Percentiles rank a stretch among this genome's conserved stretches.
phyloP scores from a whole-genome alignment of 2,113 vertebrate genomes.

The Lepus americanus region DNA sequence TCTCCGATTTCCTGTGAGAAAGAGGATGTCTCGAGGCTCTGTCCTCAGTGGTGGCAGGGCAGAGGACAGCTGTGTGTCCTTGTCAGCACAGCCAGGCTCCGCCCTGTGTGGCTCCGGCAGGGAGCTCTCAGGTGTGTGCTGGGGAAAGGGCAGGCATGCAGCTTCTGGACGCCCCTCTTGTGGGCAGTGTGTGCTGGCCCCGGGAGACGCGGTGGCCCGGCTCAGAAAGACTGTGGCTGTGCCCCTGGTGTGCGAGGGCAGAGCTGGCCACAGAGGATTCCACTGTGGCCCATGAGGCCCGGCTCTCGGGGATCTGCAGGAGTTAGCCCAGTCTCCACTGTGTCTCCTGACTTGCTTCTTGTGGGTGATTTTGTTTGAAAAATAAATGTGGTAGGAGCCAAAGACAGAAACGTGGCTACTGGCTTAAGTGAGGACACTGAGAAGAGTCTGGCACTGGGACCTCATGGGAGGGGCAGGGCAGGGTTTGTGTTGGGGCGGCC shows the following conservation, averaged over 20 bases:
- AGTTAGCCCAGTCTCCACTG: neutral
- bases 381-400: neutral
- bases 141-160: neutral
- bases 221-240: neutral
- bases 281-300: too few relatives aligned
- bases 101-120: too few relatives aligned
- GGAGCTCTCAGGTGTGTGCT: too few relatives aligned
- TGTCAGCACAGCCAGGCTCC: too few relatives aligned
- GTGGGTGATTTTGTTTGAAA: neutral
- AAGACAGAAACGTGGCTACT: neutral
- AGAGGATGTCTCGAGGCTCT: neutral
- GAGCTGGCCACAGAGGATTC: too few relatives aligned
- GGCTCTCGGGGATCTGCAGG: neutral
- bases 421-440: neutral
- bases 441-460: neutral
- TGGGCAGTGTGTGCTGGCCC: accelerated
- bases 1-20: neutral
- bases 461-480: neutral
- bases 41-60: too few relatives aligned
- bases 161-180: too few relatives aligned
- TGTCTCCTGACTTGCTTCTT: neutral
- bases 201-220: accelerated
- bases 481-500: neutral
- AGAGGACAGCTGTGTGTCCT: neutral
- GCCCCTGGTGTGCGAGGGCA: too few relatives aligned